These are phyloP conservation scores for Geodia barretti DNA, from an alignment of 37 sponge, comb jelly and placozoan species.

Conservation along the genomic window DNA sequence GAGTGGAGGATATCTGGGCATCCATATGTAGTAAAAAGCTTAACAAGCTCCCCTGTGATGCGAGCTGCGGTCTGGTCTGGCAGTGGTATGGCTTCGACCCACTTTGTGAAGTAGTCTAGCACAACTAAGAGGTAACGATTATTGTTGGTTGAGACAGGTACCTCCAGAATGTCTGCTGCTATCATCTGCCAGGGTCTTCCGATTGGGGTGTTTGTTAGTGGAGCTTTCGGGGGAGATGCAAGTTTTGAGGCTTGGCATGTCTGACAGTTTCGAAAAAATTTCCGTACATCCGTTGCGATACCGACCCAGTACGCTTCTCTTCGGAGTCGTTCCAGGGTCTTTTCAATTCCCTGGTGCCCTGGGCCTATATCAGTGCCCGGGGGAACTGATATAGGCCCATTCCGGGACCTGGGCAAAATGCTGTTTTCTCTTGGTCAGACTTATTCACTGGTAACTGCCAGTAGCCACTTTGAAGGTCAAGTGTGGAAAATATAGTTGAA, in stretches of 20 bases:
- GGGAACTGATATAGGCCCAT: constrained; percentile 66
- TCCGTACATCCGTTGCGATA: constrained; percentile 36
- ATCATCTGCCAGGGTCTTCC: constrained; percentile 46
- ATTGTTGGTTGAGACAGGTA: constrained; percentile 40
- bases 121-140: constrained; percentile 52
- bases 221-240: constrained; percentile 5
- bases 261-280: constrained; percentile 46
- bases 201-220: constrained; percentile 11
- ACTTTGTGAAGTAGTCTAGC: constrained; percentile 64
- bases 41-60: constrained; percentile 21
- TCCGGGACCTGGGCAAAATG: constrained; percentile 66
- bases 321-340: constrained; percentile 41
- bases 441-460: constrained; percentile 65
- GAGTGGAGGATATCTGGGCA: constrained; percentile 51
- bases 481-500: constrained; percentile 42
- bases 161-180: constrained; percentile 48
- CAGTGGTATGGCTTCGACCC: constrained; percentile 36
- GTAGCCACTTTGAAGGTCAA: constrained; percentile 67
- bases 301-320: constrained; percentile 55
- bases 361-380: constrained; percentile 27
- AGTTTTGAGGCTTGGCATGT: constrained; percentile 37
- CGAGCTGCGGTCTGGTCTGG: constrained; percentile 22
- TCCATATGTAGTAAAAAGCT: constrained; percentile 21
- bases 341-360: constrained; percentile 60
- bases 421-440: constrained; percentile 52